phyloP scores from a whole-genome alignment of 1,140 invertebrate genomes.

The Pteromalus puparum region DNA sequence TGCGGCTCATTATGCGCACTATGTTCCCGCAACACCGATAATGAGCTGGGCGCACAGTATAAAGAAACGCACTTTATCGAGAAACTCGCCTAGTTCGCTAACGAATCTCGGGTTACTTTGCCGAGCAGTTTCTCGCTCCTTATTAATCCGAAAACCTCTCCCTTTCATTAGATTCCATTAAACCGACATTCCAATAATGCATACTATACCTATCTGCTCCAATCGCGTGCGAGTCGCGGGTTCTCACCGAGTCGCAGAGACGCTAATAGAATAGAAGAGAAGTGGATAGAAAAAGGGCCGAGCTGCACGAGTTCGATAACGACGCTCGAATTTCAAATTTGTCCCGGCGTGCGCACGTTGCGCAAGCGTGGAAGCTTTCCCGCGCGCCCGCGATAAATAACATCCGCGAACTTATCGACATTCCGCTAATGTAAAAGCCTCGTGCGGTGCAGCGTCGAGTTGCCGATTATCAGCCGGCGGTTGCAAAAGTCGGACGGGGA shows the following conservation, averaged over 20 bases:
- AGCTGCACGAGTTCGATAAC: neutral
- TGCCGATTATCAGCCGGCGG: slow-evolving; percentile 31
- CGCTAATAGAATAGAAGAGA: neutral
- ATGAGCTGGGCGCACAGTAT: no score
- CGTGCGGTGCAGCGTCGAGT: slow-evolving; percentile 5
- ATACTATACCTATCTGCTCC: no score
- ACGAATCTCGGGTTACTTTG: no score
- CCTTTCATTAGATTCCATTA: neutral
- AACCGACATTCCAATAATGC: neutral
- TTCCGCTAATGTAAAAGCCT: slow-evolving; percentile 20
- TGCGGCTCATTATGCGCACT: no score
- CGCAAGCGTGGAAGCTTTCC: slow-evolving; percentile 17
- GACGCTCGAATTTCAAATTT: slow-evolving; percentile 24
- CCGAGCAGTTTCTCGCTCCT: no score
- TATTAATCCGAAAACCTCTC: neutral
- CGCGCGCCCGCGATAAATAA: neutral
- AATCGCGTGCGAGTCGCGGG: neutral
- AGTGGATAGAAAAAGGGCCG: neutral
- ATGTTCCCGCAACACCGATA: no score
- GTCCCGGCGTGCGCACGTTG: neutral
- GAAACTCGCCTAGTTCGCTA: no score
- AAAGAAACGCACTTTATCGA: no score
- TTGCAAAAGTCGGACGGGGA: no score
- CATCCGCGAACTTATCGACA: slow-evolving; percentile 36
- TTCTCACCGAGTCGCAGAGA: neutral